Conservation (phyloP, 2,113 vertebrate genomes). For the Pterocles burchelli region DNA sequence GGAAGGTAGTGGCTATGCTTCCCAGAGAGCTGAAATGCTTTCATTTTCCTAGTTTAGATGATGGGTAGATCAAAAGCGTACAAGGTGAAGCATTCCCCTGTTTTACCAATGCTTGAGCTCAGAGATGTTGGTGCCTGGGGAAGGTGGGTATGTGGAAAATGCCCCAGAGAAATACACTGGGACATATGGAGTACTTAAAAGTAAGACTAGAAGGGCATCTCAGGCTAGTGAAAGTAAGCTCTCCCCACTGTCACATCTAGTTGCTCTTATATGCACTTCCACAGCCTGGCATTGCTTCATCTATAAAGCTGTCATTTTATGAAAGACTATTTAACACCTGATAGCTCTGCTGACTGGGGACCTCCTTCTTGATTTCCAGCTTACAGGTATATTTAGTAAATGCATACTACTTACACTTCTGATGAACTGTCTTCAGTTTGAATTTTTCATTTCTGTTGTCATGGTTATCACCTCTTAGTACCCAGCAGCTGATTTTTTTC, state of each 20-base stretch:
- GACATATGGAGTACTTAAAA: background rate
- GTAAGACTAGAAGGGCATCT: background rate
- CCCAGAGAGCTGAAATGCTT: background rate
- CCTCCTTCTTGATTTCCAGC: background rate
- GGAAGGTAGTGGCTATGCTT: background rate
- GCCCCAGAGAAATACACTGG: background rate
- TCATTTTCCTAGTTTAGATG: background rate
- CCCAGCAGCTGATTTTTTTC: background rate
- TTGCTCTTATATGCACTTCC: background rate
- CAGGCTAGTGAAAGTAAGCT: background rate
- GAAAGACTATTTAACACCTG: background rate
- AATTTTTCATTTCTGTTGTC: background rate
- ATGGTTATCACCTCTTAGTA: fast-evolving
- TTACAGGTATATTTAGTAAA: background rate
- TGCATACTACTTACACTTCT: background rate
- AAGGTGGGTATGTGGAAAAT: background rate
- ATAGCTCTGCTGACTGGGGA: background rate
- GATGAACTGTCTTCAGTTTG: background rate
- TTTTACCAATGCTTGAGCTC: background rate
- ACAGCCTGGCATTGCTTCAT: background rate
- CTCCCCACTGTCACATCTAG: background rate
- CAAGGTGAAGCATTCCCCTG: background rate
- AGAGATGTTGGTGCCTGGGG: background rate
- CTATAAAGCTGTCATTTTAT: background rate
- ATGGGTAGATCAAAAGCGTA: background rate